These are phyloP conservation scores for Dromococcyx pavoninus DNA, from an alignment of 2,797 vertebrate species.

Conservation along the genomic window DNA sequence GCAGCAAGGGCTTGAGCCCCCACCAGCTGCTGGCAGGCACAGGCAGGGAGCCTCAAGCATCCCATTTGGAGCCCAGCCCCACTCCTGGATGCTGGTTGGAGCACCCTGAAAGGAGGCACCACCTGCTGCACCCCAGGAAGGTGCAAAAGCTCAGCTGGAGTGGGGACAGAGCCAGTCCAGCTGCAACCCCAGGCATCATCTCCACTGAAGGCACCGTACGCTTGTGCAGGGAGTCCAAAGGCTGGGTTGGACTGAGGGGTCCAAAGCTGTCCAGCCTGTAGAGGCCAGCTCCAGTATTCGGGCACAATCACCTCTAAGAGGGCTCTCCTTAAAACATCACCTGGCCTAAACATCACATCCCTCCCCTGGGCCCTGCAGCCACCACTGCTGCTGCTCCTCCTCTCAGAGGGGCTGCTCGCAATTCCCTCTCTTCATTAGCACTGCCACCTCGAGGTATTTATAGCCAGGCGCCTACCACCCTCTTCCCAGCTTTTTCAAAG, in stretches of 20 bases:
- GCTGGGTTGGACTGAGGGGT: background rate
- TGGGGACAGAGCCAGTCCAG: background rate
- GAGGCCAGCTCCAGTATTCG: background rate
- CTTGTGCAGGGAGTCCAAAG: accelerated
- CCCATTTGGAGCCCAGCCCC: background rate
- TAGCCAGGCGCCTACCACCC: background rate
- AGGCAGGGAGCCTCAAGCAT: background rate
- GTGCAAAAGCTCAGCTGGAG: background rate
- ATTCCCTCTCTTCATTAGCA: constrained; percentile 62
- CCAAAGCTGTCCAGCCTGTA: background rate
- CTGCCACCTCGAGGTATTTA: constrained; percentile 43
- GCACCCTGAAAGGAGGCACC: background rate
- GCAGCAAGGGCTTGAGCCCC: background rate
- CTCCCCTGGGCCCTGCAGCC: background rate
- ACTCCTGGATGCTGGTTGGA: accelerated
- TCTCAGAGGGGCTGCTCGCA: background rate
- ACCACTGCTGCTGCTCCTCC: background rate
- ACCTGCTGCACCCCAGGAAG: accelerated
- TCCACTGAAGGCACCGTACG: background rate
- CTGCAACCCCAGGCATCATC: background rate
- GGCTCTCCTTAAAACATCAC: background rate
- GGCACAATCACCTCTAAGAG: background rate
- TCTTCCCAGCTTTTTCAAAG: background rate
- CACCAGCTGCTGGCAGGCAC: accelerated
- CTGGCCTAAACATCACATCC: constrained; percentile 1